Percentiles rank a stretch among this genome's conserved stretches.
Conservation (phyloP, 2,888 invertebrate genomes). For the Anthophora plumipes region DNA sequence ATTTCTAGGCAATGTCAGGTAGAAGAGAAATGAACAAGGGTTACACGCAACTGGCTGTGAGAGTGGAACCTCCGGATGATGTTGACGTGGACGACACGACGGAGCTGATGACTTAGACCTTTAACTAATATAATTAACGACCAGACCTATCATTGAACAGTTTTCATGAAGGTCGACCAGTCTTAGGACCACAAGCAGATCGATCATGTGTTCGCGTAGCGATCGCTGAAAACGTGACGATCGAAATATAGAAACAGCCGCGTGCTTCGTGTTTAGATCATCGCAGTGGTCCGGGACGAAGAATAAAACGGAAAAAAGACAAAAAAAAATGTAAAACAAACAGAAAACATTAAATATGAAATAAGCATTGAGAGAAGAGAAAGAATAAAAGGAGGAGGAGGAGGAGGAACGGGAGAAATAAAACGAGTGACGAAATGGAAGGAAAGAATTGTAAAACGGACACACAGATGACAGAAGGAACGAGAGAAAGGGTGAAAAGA, state of each 20-base stretch:
- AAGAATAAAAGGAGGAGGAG: neutral
- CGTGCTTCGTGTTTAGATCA: constrained; percentile 8
- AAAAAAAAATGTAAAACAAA: constrained; percentile 15
- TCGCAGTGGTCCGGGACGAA: constrained; percentile 45
- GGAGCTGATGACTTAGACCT: constrained; percentile 81
- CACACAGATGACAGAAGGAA: constrained; percentile 31
- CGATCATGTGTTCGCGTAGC: constrained; percentile 33
- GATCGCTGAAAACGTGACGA: constrained; percentile 16
- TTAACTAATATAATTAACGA: constrained; percentile 51
- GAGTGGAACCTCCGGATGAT: constrained; percentile 82
- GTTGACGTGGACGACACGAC: constrained; percentile 80
- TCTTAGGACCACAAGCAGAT: constrained; percentile 50
- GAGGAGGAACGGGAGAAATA: constrained; percentile 33
- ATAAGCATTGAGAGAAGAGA: constrained; percentile 12
- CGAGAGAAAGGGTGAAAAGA: constrained; percentile 6
- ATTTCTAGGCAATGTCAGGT: constrained; percentile 78
- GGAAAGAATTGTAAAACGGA: neutral
- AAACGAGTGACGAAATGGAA: constrained; percentile 10
- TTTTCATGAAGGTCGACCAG: constrained; percentile 59
- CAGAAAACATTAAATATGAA: constrained; percentile 19
- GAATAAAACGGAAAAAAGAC: constrained; percentile 22
- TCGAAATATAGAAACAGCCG: constrained; percentile 27
- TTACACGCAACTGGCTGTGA: constrained; percentile 81
- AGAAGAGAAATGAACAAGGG: constrained; percentile 80
- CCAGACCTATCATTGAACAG: constrained; percentile 59